Evolutionary conservation across 1,140 invertebrate species (phyloP).

Genomic region (Parapsyche elsis): DNA sequence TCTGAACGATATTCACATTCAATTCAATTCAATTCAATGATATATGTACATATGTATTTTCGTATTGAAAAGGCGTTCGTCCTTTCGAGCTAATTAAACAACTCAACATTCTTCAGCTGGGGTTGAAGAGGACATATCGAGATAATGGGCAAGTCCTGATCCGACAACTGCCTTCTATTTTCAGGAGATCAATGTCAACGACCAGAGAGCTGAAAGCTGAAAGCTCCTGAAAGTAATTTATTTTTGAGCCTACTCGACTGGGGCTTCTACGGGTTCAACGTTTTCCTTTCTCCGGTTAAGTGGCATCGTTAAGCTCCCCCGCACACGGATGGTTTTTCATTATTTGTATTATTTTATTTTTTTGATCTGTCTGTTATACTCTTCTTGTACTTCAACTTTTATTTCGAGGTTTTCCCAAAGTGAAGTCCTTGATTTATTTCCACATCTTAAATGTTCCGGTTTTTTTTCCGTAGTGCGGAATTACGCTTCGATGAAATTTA

Average conservation of each 20-base stretch:
- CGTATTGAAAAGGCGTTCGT: too few species aligned
- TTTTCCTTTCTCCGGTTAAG: conserved; percentile 10
- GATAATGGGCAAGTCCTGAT: conserved; percentile 16
- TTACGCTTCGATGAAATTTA: neutral
- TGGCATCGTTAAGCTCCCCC: conserved; percentile 20
- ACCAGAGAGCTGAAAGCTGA: neutral
- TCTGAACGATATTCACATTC: too few species aligned
- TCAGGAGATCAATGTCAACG: conserved; percentile 14
- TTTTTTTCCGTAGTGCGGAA: too few species aligned
- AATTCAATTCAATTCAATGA: too few species aligned
- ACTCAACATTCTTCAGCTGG: neutral
- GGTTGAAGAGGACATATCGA: conserved; percentile 17
- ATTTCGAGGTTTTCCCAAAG: neutral
- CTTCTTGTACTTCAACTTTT: neutral
- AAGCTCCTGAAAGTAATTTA: conserved; percentile 21
- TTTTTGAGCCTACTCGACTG: conserved; percentile 23
- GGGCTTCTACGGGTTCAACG: neutral
- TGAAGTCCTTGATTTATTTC: neutral
- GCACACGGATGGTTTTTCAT: conserved; percentile 15
- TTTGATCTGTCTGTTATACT: neutral
- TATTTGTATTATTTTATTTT: conserved; percentile 1
- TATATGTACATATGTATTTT: too few species aligned
- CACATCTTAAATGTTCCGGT: neutral
- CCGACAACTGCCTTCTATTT: conserved; percentile 1
- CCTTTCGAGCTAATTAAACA: neutral